Evolutionary conservation across 2,113 vertebrate genomes (phyloP).

Genomic region (Lepisosteus osseus): DNA sequence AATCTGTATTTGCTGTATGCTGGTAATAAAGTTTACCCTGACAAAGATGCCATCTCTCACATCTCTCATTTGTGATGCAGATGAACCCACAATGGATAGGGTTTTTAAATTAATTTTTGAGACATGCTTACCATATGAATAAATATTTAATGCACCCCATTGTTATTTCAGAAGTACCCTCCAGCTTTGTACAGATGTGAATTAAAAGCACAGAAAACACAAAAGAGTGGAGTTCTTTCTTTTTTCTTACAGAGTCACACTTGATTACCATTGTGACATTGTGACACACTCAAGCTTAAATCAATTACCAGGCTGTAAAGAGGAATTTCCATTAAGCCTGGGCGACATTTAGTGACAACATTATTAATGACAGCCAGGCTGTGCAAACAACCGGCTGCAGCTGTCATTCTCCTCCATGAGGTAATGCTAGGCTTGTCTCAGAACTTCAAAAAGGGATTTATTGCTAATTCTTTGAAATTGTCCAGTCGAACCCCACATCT

Average conservation of each 20-base stretch:
- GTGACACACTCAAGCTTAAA: not conserved
- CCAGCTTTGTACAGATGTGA: not conserved
- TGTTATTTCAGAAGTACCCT: not conserved
- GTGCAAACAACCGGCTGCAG: not conserved
- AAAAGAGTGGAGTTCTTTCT: not conserved
- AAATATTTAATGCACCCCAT: not conserved
- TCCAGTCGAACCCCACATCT: no score
- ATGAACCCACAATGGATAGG: not conserved
- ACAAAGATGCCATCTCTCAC: not conserved
- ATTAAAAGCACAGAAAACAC: no score
- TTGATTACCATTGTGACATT: constrained; percentile 5
- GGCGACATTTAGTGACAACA: not conserved
- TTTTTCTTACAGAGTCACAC: not conserved
- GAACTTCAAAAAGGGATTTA: no score
- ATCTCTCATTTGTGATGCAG: not conserved
- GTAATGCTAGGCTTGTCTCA: no score
- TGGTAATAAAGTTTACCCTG: not conserved
- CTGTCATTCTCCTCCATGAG: not conserved
- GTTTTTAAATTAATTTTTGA: not conserved
- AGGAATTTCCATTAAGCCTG: not conserved
- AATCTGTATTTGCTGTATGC: not conserved
- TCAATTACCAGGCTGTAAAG: not conserved
- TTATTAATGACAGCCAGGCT: constrained; percentile 5
- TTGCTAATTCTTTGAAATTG: no score
- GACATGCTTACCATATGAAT: not conserved